A percentile compares a stretch with the other conserved stretches of the same genome.
These are phyloP conservation scores for Eupithecia pulchellata DNA, from an alignment of 2,888 invertebrate species.

Conservation along the genomic window DNA sequence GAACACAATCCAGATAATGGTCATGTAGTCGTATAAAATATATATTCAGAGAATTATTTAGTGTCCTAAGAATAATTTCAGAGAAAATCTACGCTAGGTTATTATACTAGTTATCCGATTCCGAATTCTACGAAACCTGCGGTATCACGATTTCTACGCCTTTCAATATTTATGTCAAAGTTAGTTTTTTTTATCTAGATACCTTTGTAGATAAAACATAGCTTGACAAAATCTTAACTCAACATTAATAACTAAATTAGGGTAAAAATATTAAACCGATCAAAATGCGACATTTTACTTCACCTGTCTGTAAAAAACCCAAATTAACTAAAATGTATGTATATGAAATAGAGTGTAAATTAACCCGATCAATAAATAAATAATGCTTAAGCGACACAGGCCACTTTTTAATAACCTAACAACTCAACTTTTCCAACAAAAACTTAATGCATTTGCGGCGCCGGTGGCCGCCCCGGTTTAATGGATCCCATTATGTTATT, in stretches of 20 bases:
- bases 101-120: not conserved
- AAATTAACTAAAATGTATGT: not conserved
- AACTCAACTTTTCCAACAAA: conserved; percentile 57
- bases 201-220: too few species aligned
- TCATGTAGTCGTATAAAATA: not conserved
- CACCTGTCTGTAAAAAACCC: not conserved
- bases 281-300: too few species aligned
- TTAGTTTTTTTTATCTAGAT: too few species aligned
- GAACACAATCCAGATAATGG: not conserved
- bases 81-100: not conserved
- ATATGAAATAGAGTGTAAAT: not conserved
- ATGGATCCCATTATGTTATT: conserved; percentile 80
- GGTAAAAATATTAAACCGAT: too few species aligned
- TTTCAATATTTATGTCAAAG: too few species aligned
- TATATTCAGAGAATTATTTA: not conserved
- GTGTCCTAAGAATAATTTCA: too few species aligned
- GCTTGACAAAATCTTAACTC: too few species aligned
- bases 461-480: conserved; percentile 62
- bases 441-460: conserved; percentile 58
- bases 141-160: not conserved
- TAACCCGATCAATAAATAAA: not conserved
- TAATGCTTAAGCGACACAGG: conserved; percentile 3
- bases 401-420: conserved; percentile 8
- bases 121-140: not conserved
- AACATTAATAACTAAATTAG: too few species aligned